phyloP scores from a whole-genome alignment of 2,888 invertebrate species.

The Onthophagus sagittarius region DNA sequence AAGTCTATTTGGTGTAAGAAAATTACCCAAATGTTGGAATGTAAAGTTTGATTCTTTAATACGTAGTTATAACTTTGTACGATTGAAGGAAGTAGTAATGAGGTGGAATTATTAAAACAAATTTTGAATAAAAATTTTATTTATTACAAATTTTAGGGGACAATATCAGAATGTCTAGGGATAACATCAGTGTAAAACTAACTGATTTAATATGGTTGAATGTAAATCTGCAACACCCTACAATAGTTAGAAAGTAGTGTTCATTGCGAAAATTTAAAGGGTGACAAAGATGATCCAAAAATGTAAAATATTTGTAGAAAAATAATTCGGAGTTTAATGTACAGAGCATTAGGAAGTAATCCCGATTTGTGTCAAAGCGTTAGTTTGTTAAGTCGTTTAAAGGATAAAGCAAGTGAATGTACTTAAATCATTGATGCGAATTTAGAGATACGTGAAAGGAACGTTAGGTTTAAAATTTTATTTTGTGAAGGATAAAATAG shows the following conservation, averaged over 20 bases:
- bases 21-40: too few relatives aligned
- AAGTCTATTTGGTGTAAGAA: too few relatives aligned
- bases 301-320: neutral
- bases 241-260: neutral
- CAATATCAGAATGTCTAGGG: too few relatives aligned
- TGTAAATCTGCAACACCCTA: neutral
- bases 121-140: too few relatives aligned
- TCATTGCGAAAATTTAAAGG: neutral
- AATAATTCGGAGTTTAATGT: slow-evolving; percentile 17
- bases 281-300: neutral
- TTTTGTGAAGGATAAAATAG: slow-evolving; percentile 6
- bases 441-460: slow-evolving; percentile 27
- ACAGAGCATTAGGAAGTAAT: slow-evolving; percentile 12
- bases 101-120: neutral
- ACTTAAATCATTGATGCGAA: slow-evolving; percentile 24
- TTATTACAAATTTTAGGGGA: too few relatives aligned
- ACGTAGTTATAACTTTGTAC: too few relatives aligned
- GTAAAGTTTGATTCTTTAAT: too few relatives aligned
- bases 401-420: slow-evolving; percentile 17
- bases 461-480: slow-evolving; percentile 18
- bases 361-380: slow-evolving; percentile 9
- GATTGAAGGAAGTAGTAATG: neutral
- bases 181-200: too few relatives aligned
- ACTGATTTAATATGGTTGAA: neutral
- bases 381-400: slow-evolving; percentile 15